These are phyloP conservation scores for Eonycteris spelaea DNA, from an alignment of 2,113 vertebrate genomes.

Conservation along the genomic window DNA sequence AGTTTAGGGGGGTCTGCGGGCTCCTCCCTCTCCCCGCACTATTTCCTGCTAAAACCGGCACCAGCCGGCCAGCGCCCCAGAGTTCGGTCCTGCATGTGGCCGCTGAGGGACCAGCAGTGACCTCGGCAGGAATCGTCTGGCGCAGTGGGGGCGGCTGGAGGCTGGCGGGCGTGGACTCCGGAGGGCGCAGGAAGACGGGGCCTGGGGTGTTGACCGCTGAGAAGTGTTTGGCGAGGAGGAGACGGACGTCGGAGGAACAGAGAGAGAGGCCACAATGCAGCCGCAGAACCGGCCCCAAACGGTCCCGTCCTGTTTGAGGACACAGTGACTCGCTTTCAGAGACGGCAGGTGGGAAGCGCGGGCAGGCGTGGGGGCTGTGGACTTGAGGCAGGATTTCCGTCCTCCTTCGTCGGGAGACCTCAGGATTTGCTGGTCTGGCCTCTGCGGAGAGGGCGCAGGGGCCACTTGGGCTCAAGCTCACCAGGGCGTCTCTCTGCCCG, in stretches of 20 bases:
- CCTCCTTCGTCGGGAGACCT: background rate
- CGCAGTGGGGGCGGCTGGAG: fast-evolving
- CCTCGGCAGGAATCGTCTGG: fast-evolving
- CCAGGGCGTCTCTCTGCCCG: background rate
- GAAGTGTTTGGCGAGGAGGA: background rate
- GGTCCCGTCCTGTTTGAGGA: too few relatives aligned
- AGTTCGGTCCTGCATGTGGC: too few relatives aligned
- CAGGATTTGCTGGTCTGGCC: background rate
- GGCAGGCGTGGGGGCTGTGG: background rate
- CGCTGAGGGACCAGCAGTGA: background rate
- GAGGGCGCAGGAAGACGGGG: background rate
- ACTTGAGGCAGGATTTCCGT: background rate
- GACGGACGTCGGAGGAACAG: fast-evolving
- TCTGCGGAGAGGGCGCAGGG: too few relatives aligned
- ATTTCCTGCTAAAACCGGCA: background rate
- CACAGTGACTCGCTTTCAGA: too few relatives aligned
- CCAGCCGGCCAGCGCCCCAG: fast-evolving
- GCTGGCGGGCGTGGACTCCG: fast-evolving
- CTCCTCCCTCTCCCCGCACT: too few relatives aligned
- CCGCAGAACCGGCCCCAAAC: too few relatives aligned
- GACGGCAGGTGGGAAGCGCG: background rate
- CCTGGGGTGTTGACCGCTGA: fast-evolving
- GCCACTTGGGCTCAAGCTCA: background rate
- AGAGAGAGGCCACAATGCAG: fast-evolving
- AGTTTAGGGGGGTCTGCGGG: fast-evolving